A percentile compares a stretch with the other conserved stretches of the same genome.
phyloP scores from a whole-genome alignment of 2,113 vertebrate genomes.

The Pimephales promelas region DNA sequence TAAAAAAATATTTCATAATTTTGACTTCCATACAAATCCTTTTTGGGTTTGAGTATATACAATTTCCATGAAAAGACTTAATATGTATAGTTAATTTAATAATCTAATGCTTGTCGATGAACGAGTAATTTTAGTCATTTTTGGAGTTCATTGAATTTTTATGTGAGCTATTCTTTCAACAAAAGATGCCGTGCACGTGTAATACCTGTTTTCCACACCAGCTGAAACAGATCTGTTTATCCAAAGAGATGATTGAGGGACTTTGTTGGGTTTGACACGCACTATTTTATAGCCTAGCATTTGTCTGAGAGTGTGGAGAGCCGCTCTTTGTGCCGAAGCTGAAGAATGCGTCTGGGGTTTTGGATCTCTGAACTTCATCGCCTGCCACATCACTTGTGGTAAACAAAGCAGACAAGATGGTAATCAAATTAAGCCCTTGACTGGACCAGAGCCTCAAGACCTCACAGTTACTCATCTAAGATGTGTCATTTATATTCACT shows the following conservation, averaged over 20 bases:
- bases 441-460: background rate
- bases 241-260: conserved; percentile 5
- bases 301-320: conserved; percentile 31
- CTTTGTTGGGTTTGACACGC: background rate
- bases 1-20: no score
- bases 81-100: background rate
- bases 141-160: background rate
- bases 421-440: conserved; percentile 16
- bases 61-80: background rate
- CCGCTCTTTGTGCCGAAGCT: conserved; percentile 46
- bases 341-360: conserved; percentile 51
- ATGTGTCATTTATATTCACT: background rate
- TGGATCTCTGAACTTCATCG: conserved; percentile 25
- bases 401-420: conserved; percentile 31
- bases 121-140: background rate
- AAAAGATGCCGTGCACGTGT: background rate
- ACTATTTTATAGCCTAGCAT: conserved; percentile 26
- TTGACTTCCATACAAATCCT: background rate
- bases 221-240: background rate
- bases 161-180: background rate
- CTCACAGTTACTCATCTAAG: background rate
- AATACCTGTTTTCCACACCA: background rate
- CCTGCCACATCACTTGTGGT: conserved; percentile 23
- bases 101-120: background rate
- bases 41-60: background rate